A percentile compares a stretch with the other conserved stretches of the same genome.
These are phyloP conservation scores for Nannoperca australis DNA, from an alignment of 2,797 vertebrate species.

Conservation along the genomic window DNA sequence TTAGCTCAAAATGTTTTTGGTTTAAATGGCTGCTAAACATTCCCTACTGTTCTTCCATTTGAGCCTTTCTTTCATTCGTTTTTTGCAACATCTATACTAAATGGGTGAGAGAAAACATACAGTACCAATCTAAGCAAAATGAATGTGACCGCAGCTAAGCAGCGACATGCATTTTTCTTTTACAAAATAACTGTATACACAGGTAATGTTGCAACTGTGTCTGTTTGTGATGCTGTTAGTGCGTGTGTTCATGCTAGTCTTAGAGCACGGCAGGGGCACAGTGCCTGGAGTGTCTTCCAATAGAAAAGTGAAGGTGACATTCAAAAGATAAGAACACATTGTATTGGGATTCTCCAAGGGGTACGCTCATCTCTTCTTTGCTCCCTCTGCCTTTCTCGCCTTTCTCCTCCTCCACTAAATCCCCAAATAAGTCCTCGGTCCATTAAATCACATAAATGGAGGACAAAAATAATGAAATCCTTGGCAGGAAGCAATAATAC, in stretches of 20 bases:
- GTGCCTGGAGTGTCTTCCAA: slow-evolving; percentile 46
- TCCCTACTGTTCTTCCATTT: background rate
- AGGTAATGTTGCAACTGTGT: background rate
- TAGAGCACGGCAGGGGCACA: slow-evolving; percentile 25
- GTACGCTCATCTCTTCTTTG: slow-evolving; percentile 52
- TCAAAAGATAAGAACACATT: slow-evolving; percentile 75
- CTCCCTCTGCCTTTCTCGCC: slow-evolving; percentile 49
- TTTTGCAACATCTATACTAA: background rate
- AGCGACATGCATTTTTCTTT: background rate
- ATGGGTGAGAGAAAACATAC: background rate
- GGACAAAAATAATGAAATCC: slow-evolving; percentile 73
- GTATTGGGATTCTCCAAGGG: slow-evolving; percentile 65
- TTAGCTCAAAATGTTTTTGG: no score
- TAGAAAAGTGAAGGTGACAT: slow-evolving; percentile 79
- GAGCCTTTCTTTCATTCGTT: background rate
- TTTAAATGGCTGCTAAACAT: no score
- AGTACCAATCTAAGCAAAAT: background rate
- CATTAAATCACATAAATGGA: slow-evolving; percentile 73
- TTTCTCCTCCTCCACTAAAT: slow-evolving; percentile 70
- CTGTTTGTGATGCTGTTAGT: background rate
- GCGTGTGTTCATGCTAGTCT: slow-evolving; percentile 22
- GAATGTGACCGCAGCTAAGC: slow-evolving; percentile 1
- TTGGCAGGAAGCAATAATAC: slow-evolving; percentile 52
- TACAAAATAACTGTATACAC: background rate
- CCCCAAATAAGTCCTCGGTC: slow-evolving; percentile 69